phyloP scores from a whole-genome alignment of 2,888 invertebrate genomes.

The Nebria brevicollis region DNA sequence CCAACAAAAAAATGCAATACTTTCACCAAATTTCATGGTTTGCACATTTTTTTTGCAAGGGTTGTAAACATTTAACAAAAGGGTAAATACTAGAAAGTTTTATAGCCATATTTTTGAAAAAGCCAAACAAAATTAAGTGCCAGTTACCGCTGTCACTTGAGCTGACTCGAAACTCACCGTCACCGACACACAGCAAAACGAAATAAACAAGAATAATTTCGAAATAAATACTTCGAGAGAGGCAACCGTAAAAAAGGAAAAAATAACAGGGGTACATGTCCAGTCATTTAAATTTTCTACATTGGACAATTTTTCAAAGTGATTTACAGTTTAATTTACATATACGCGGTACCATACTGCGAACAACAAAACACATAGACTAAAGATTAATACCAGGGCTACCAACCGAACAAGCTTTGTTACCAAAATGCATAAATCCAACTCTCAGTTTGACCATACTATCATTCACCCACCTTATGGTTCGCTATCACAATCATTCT shows the following conservation, averaged over 20 bases:
- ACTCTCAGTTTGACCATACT: constrained; percentile 52
- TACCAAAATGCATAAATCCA: constrained; percentile 52
- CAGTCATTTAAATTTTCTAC: constrained; percentile 6
- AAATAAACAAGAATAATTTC: neutral
- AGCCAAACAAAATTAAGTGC: constrained; percentile 7
- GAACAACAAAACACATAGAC: constrained; percentile 33
- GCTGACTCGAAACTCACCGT: neutral
- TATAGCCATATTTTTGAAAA: constrained; percentile 26
- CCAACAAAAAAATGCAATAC: neutral
- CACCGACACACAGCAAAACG: neutral
- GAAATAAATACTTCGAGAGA: neutral
- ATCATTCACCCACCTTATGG: constrained; percentile 53
- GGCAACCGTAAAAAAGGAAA: constrained; percentile 6
- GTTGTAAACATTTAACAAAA: constrained; percentile 43
- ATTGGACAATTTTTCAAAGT: constrained; percentile 32
- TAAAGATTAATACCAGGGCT: constrained; percentile 32
- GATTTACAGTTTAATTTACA: constrained; percentile 42
- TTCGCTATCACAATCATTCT: constrained; percentile 6
- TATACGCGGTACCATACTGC: constrained; percentile 40
- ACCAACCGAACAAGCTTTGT: constrained; percentile 51
- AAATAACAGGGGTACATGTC: constrained; percentile 5
- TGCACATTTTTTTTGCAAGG: constrained; percentile 27
- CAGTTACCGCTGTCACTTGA: constrained; percentile 9
- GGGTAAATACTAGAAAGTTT: constrained; percentile 32
- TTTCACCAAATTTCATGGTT: neutral